Base-by-base conservation (phyloP, 2,113 vertebrate species). In the Melanerpes aurifrons region DNA sequence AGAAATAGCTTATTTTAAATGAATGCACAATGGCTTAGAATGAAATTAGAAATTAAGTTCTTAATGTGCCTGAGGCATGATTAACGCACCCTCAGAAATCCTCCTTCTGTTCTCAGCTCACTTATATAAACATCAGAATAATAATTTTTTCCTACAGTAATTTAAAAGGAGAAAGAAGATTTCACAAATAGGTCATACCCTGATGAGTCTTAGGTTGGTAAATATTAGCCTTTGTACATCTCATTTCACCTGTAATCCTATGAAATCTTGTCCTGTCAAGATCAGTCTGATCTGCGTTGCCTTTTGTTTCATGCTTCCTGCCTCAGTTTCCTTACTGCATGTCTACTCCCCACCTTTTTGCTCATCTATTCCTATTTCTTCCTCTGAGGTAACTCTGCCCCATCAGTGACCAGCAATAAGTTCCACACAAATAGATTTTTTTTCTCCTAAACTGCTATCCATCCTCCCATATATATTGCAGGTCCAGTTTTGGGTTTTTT, bases 21-120 rank as follows among this genome's bases (percentile, higher is more conserved):
- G 22, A 63, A 87, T 59, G 28, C 70, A 82, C 12, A 58, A 21
- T 53, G 24, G 4, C 29, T 86, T 87, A 56, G 61, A 86, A 86
- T 48, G 2, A 93, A 93, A 96, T 92, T 86, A 92, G 87, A 92
- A 93, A 68, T 93, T 90, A 88, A 74, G 29, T 64, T 83, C 25
- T 10, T 87, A 86, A 87, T 83, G 53, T 85, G 86, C 75, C 83
- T 85, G 82, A 69, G 87, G 72, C 74, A 66, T 70, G 72, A 92
- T 74, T 72, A 91, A 76, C 31, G 67, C 84, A 61, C 86, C 37
- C 88, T 93, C 54, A 94, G 78, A 96, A 73, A 76, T 92, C 63
- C 26, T 92, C n/a, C 48, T 54, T 86, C 91, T 91, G 64, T 88
- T 92, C 61, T 87, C 73, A 31, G 6, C 68, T 90, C 54, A 58